Percentiles rank a stretch among this genome's conserved stretches.
Evolutionary conservation across 2,888 invertebrate genomes (phyloP).

Genomic region (Vanessa cardui): DNA sequence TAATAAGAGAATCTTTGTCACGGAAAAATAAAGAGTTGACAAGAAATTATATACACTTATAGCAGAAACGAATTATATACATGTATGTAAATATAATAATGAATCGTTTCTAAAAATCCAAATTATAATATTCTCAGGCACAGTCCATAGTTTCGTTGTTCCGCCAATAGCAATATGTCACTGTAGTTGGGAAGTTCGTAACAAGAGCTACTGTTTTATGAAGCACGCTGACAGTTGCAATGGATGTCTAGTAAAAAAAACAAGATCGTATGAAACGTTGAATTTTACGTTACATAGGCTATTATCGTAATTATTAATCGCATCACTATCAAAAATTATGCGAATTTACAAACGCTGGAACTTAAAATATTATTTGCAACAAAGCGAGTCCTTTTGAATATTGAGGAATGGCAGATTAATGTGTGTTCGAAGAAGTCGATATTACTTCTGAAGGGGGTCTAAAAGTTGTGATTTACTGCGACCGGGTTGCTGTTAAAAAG

Average conservation of each 20-base stretch:
- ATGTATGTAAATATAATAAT: too few relatives aligned
- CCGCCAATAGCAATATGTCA: slow-evolving; percentile 52
- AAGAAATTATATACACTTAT: too few relatives aligned
- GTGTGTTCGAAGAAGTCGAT: slow-evolving; percentile 80
- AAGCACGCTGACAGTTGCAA: slow-evolving; percentile 66
- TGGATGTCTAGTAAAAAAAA: slow-evolving; percentile 52
- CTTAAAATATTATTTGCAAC: slow-evolving; percentile 24
- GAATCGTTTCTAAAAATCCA: too few relatives aligned
- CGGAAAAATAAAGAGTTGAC: too few relatives aligned
- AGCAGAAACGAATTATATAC: too few relatives aligned
- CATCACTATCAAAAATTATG: neutral
- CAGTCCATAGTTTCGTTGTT: slow-evolving; percentile 46
- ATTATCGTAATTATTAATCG: slow-evolving; percentile 40
- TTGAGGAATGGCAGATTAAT: slow-evolving; percentile 80
- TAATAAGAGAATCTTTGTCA: too few relatives aligned
- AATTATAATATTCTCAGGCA: neutral
- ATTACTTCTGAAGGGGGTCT: slow-evolving; percentile 79
- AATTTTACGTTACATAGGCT: slow-evolving; percentile 28
- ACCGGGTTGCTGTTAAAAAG: slow-evolving; percentile 77
- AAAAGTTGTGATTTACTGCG: slow-evolving; percentile 78
- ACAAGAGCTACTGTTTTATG: slow-evolving; percentile 67
- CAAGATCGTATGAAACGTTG: slow-evolving; percentile 4
- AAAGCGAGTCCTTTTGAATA: slow-evolving; percentile 62
- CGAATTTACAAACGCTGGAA: neutral
- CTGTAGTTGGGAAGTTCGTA: slow-evolving; percentile 51